Evolutionary conservation across 2,888 invertebrate genomes (phyloP).

Genomic region (Drosophila putrida): DNA sequence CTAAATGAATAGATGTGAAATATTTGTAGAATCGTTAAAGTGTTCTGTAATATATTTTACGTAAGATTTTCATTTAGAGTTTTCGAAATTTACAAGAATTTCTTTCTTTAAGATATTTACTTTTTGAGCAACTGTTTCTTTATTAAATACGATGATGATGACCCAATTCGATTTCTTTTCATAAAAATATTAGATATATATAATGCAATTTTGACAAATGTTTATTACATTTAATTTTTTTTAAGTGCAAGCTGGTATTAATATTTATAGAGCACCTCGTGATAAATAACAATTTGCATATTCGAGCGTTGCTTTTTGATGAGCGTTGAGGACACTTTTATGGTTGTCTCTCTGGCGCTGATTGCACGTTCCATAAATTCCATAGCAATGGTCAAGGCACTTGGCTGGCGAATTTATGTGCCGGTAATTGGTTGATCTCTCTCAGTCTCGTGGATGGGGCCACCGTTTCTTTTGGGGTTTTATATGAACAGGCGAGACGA

Average conservation of each 20-base stretch:
- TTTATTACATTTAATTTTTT: background rate
- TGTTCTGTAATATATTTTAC: too few species aligned
- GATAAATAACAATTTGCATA: slow-evolving; percentile 80
- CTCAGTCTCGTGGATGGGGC: slow-evolving; percentile 21
- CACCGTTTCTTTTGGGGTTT: slow-evolving; percentile 32
- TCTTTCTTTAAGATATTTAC: background rate
- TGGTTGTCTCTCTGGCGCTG: slow-evolving; percentile 56
- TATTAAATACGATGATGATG: background rate
- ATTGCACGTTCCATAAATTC: slow-evolving; percentile 78
- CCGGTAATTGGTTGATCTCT: slow-evolving; percentile 66
- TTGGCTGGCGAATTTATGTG: slow-evolving; percentile 69
- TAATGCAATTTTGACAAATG: background rate
- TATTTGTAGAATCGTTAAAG: too few species aligned
- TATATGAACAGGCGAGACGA: slow-evolving; percentile 39
- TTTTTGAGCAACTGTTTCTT: background rate
- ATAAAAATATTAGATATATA: background rate
- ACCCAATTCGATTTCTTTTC: background rate
- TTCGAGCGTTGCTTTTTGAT: slow-evolving; percentile 50
- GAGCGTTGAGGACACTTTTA: slow-evolving; percentile 69
- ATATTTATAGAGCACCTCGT: slow-evolving; percentile 68
- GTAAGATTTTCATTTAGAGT: too few species aligned
- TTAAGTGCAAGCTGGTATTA: slow-evolving; percentile 7
- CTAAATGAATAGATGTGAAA: too few species aligned
- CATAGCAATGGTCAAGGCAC: slow-evolving; percentile 65
- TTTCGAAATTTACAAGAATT: too few species aligned